Evolutionary conservation across 2,888 invertebrate genomes (phyloP), one percentile per base, ranked within the genome.

Genomic region (Steinernema scapterisci): DNA sequence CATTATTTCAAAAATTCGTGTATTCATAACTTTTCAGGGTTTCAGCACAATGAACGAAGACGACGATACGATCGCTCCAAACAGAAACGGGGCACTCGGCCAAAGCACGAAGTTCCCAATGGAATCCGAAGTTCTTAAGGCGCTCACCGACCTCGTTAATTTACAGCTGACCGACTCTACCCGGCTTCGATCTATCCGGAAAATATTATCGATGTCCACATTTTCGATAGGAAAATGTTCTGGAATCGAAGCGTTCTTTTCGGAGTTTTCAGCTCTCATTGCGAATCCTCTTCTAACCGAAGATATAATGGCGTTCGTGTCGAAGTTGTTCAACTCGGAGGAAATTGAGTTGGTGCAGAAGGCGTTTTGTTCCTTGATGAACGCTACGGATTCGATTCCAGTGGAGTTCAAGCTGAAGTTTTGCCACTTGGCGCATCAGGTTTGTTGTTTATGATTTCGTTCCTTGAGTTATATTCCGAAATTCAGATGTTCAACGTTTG

Each of bases 401-500:
- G 16, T 19, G 5, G 63, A 31, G 7, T 63, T 31, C 63, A 27
- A 16, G 31, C n/a, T 63, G 31, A 63, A 63, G 19, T 63, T 27
- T 27, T 63, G 63, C 31, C 11, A 13, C 5, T 31, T 63, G 6
- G 63, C 31, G 1, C 63, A 27, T 25, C 63, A 63, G 31, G 63
- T 63, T 16, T 6, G 31, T 63, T 7, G 2, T 48, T 48, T 19
- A 11, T 31, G 25, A 2, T 13, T 16, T 16, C 21, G 5, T 27
- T 16, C 9, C 27, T 6, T 2, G 1, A 31, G 6, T 16, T 16
- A 3, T 25, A 16, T 13, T 25, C 1, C 7, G 9, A 23, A 11
- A 1, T 63, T 31, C 25, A 63, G 63, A 63, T 63, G 63, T 31
- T 63, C 63, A 63, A 31, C 13, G 63, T 63, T 9, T 63, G 63